A percentile compares a stretch with the other conserved stretches of the same genome.
These are phyloP conservation scores for Apeira syringaria DNA, from an alignment of 2,888 invertebrate species.

Conservation along the genomic window DNA sequence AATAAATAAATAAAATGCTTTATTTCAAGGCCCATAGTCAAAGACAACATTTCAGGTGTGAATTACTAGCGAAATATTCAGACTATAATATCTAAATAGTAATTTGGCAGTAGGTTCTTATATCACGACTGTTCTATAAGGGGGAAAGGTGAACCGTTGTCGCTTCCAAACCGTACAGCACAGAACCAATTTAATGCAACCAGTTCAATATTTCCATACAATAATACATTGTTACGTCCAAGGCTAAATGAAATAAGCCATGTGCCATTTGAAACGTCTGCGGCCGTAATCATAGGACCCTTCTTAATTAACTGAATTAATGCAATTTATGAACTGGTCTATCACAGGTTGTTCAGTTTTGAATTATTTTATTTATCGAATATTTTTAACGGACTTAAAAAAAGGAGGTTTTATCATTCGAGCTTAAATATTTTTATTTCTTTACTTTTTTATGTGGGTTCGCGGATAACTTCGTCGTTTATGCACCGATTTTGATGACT, in stretches of 20 bases:
- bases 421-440: too few species aligned
- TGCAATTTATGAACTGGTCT: constrained; percentile 26
- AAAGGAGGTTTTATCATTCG: too few species aligned
- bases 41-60: too few species aligned
- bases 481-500: too few species aligned
- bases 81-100: constrained; percentile 24
- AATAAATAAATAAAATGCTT: too few species aligned
- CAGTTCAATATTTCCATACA: constrained; percentile 77
- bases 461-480: too few species aligned
- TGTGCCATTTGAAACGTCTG: constrained; percentile 37
- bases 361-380: too few species aligned
- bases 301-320: constrained; percentile 33
- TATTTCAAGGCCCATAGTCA: too few species aligned
- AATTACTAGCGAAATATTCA: constrained; percentile 2
- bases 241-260: constrained; percentile 66
- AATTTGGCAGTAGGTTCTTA: constrained; percentile 4
- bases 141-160: constrained; percentile 63
- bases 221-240: constrained; percentile 69
- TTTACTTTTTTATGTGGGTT: too few species aligned
- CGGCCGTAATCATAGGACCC: constrained; percentile 22
- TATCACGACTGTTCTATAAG: constrained; percentile 31
- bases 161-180: constrained; percentile 51
- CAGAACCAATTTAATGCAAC: constrained; percentile 59
- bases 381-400: too few species aligned
- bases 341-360: constrained; percentile 4